Evolutionary conservation across 2,797 vertebrate genomes (phyloP), one percentile per base, ranked within the genome.

Genomic region (Zenarchopterus dispar): DNA sequence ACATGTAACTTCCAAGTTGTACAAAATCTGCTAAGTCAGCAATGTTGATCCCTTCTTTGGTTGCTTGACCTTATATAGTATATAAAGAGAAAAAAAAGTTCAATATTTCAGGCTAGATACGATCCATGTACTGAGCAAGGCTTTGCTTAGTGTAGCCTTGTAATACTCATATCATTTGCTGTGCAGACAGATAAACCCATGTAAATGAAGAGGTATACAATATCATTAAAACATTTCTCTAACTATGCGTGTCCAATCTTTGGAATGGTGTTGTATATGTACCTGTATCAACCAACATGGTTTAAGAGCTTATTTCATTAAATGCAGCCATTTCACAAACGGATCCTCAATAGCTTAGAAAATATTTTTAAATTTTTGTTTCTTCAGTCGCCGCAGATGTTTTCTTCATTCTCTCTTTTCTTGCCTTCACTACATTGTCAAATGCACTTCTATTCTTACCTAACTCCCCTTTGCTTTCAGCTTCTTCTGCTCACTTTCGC

Each of bases 401-500:
- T 65, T 59, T 56, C 43, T 33, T 15, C 13, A 0, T 50, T 46
- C n/a, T 46, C 17, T 56, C 50, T 8, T 45, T 52, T 60, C 31
- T 43, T 36, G 36, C 41, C 64, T 70, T 80, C 62, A 28, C 67
- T 64, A 65, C 26, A 70, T 56, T 62, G 73, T 80, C 54, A 68
- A 68, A 78, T 62, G 42, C 59, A 55, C 62, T 62, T 74, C 62
- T 69, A 49, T 73, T 54, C 62, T 77, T 39, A 52, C 63, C 71
- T 18, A 52, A 51, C 67, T 78, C 51, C 15, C 51, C 62, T 84
- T 76, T 53, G 62, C 73, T 65, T 59, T 64, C 57, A 59, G 67
- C 64, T 75, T 72, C 31, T 64, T 55, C 55, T 73, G 57, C 73
- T 78, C 23, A 10, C 62, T 70, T 76, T 77, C 67, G 67, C 68